Percentiles rank a stretch among this genome's conserved stretches.
These are phyloP conservation scores for Holacanthella duospinosa DNA, from an alignment of 2,888 invertebrate species.

Conservation along the genomic window DNA sequence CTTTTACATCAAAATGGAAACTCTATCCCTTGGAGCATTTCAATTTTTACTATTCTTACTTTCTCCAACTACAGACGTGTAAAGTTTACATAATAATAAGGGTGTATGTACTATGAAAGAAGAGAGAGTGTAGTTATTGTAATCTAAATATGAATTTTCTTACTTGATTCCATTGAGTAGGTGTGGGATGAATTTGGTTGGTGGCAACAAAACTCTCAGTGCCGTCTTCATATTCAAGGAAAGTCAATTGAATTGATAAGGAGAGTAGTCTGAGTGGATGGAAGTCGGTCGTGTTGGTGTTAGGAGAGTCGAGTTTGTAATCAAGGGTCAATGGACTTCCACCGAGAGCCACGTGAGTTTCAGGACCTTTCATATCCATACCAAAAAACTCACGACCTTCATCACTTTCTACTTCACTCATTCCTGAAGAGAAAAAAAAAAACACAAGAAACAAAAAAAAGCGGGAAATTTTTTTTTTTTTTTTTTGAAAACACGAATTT, in stretches of 20 bases:
- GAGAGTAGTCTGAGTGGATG: neutral
- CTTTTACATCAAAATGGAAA: too few species aligned
- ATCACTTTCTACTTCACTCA: neutral
- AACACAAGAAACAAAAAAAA: neutral
- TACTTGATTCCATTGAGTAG: slow-evolving; percentile 2
- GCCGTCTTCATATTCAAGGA: neutral
- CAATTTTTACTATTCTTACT: too few species aligned
- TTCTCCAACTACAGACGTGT: too few species aligned
- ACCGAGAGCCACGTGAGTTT: slow-evolving; percentile 34
- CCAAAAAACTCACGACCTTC: neutral
- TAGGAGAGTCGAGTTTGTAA: slow-evolving; percentile 25
- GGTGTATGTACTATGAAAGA: too few species aligned
- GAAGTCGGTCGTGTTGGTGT: neutral
- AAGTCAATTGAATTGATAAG: slow-evolving; percentile 8
- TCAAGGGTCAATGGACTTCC: slow-evolving; percentile 29
- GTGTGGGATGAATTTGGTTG: neutral
- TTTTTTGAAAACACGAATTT: too few species aligned
- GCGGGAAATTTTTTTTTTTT: too few species aligned
- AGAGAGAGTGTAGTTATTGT: too few species aligned
- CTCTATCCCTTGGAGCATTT: too few species aligned
- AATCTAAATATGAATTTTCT: too few species aligned
- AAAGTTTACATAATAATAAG: too few species aligned
- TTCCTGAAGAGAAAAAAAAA: neutral
- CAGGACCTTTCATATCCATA: slow-evolving; percentile 31
- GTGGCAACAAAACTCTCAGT: slow-evolving; percentile 4